These are phyloP conservation scores for Eumeta japonica DNA, from an alignment of 1,140 invertebrate genomes.

Conservation along the genomic window DNA sequence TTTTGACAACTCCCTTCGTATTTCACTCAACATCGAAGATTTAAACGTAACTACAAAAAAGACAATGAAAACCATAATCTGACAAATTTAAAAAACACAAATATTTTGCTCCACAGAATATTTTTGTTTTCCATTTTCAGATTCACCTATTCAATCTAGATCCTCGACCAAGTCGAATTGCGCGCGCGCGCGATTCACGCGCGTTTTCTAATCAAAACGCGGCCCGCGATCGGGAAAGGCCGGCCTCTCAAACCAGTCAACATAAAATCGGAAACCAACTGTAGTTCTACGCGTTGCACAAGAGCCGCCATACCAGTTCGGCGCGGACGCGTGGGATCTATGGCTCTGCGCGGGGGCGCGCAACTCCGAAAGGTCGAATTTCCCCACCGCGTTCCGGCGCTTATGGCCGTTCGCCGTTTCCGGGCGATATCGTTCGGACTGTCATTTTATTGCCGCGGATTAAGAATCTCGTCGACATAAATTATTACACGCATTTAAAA, in stretches of 20 bases:
- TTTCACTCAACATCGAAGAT: no score
- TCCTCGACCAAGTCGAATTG: no score
- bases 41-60: no score
- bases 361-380: conserved; percentile 7
- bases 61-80: no score
- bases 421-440: conserved; percentile 33
- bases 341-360: conserved; percentile 11
- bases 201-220: conserved; percentile 55
- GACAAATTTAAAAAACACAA: no score
- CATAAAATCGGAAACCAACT: conserved; percentile 58
- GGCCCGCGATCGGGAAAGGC: conserved; percentile 55
- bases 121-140: no score
- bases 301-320: conserved; percentile 46
- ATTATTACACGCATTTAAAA: conserved; percentile 33
- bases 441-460: conserved; percentile 39
- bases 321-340: conserved; percentile 45
- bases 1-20: no score
- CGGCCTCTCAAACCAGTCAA: conserved; percentile 54
- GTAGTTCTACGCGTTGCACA: conserved; percentile 49
- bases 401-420: conserved; percentile 18
- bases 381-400: conserved; percentile 6
- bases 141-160: no score
- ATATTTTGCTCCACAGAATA: no score
- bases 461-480: conserved; percentile 47
- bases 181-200: no score